These are phyloP conservation scores for Dermochelys coriacea DNA, from an alignment of 2,797 vertebrate genomes.

Conservation along the genomic window DNA sequence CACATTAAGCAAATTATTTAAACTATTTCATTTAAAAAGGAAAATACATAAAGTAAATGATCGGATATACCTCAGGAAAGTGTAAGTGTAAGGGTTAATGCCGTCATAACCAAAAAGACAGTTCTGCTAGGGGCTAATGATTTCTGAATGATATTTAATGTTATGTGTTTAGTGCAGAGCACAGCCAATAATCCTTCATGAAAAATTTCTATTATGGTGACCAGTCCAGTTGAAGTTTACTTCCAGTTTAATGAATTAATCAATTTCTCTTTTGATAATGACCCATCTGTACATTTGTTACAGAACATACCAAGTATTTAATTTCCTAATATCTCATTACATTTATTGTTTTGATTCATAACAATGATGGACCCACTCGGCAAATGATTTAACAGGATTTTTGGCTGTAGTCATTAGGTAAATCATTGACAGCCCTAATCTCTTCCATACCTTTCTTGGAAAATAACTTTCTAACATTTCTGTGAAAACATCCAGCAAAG, in stretches of 20 bases:
- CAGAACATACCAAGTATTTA: slow-evolving; percentile 4
- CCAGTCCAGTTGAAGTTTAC: slow-evolving; percentile 26
- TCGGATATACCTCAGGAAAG: neutral
- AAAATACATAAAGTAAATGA: slow-evolving; percentile 34
- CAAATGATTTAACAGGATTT: neutral
- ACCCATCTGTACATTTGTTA: slow-evolving; percentile 17
- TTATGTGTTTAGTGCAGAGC: neutral
- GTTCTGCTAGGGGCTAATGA: neutral
- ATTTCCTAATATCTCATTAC: slow-evolving; percentile 14
- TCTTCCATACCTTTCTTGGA: slow-evolving; percentile 7
- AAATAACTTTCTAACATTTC: slow-evolving; percentile 23
- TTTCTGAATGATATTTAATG: neutral
- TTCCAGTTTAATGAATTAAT: slow-evolving; percentile 40
- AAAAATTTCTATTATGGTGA: slow-evolving; percentile 50
- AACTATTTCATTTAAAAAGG: slow-evolving; percentile 10
- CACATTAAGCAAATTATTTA: slow-evolving; percentile 13
- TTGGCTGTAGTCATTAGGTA: slow-evolving; percentile 14
- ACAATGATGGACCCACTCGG: neutral
- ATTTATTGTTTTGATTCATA: slow-evolving; percentile 40
- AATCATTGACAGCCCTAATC: neutral
- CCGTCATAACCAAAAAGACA: neutral
- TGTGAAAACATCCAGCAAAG: neutral
- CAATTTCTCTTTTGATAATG: slow-evolving; percentile 5
- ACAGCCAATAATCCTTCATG: neutral
- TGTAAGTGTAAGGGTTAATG: neutral